These are phyloP conservation scores for Pollenia labialis DNA, from an alignment of 2,888 invertebrate genomes.

Conservation along the genomic window DNA sequence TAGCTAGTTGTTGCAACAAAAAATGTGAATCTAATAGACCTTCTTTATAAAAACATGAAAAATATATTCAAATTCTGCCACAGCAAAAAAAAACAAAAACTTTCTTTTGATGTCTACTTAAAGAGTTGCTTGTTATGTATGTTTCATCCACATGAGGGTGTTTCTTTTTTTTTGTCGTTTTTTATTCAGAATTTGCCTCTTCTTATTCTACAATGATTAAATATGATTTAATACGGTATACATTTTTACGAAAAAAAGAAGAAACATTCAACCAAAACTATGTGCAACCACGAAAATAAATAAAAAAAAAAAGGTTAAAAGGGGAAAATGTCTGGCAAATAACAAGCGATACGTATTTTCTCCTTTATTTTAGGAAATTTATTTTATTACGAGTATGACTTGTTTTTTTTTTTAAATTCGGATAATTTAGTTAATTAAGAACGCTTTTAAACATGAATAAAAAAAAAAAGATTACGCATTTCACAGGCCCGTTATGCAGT, in stretches of 20 bases:
- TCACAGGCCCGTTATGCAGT: too few relatives aligned
- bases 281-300: constrained; percentile 9
- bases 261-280: constrained; percentile 9
- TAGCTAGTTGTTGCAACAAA: constrained; percentile 30
- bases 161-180: constrained; percentile 52
- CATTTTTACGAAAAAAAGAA: constrained; percentile 64
- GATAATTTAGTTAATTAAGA: constrained; percentile 8
- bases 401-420: constrained; percentile 11
- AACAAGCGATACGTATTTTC: constrained; percentile 38
- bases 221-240: constrained; percentile 74
- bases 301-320: not conserved
- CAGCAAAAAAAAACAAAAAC: constrained; percentile 45
- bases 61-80: constrained; percentile 43
- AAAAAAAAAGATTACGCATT: not conserved
- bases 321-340: constrained; percentile 60
- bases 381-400: constrained; percentile 18
- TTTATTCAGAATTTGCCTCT: constrained; percentile 38
- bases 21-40: constrained; percentile 26
- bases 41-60: constrained; percentile 36
- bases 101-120: constrained; percentile 74
- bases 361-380: constrained; percentile 32
- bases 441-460: not conserved
- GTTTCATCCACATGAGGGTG: constrained; percentile 67
- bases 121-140: constrained; percentile 72
- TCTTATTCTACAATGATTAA: constrained; percentile 68